Base-by-base conservation (phyloP, 2,113 vertebrate genomes). In the Coptodon bakossiorum region DNA sequence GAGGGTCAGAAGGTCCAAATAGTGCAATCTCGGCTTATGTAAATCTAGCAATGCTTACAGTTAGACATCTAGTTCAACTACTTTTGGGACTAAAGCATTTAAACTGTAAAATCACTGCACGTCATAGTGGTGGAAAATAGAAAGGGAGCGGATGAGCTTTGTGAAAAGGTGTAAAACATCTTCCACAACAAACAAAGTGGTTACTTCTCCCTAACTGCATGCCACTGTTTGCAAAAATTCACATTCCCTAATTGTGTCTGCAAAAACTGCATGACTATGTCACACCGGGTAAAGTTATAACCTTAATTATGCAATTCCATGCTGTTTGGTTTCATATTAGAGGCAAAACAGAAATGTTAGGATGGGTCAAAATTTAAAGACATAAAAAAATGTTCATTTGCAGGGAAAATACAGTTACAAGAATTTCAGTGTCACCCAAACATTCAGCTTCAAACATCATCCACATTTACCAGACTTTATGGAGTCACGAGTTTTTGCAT, bases 401-500 rank as follows among this genome's bases (percentile, higher is more conserved):
- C 17, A 50, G 16, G 5, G 63, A 48, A 85, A 85, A 43, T 14
- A 14, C 4, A 3, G 17, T 24, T 68, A 81, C 48, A 48, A 17
- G 48, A 24, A 68, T 36, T 57, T 82, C 2, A 22, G 7, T 52
- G 43, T 27, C 5, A 6, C 50, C 57, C 48, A 17, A 71, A 40
- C 45, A 68, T 57, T 82, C 11, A 52, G 50, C 66, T 85, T 87
- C 40, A 87, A 87, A 86, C 57, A 76, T 85, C 29, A 81, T 78
- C 71, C 29, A 83, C 13, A 5, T 17, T 43, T 73, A 57, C n/a
- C 59, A 85, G 31, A 10, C 6, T 38, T 7, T 50, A 1, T 40
- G 4, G 0, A 87, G 27, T 11, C 9, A 3, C 3, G 9, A 12
- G 14, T 79, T 53, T 84, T 19, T 73, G n/a, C 17, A 50, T 12